phyloP scores from a whole-genome alignment of 2,888 invertebrate genomes.

The Galerucella nymphaeae region DNA sequence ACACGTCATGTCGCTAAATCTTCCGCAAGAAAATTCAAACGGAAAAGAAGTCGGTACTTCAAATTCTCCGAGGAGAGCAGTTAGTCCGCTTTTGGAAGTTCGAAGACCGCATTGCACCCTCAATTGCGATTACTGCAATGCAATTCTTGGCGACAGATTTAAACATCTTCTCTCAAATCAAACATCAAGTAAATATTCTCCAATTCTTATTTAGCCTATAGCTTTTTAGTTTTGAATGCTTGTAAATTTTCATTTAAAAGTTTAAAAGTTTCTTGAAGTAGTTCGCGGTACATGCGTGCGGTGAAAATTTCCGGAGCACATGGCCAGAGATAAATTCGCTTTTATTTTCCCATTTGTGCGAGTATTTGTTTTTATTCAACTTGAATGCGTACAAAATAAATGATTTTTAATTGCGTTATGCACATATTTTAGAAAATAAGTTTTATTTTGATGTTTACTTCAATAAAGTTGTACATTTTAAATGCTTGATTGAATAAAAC shows the following conservation, averaged over 20 bases:
- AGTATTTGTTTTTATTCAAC: too few relatives aligned
- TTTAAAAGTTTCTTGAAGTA: slow-evolving; percentile 25
- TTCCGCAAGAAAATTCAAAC: slow-evolving; percentile 66
- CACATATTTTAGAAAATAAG: background rate
- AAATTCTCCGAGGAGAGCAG: slow-evolving; percentile 74
- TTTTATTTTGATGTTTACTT: background rate
- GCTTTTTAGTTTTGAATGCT: slow-evolving; percentile 5
- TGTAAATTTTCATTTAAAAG: slow-evolving; percentile 23
- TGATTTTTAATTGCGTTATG: too few relatives aligned
- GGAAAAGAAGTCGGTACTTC: slow-evolving; percentile 65
- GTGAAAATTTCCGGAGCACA: slow-evolving; percentile 11
- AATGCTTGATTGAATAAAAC: background rate
- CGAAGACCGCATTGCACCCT: slow-evolving; percentile 78
- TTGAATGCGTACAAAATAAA: too few relatives aligned
- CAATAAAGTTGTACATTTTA: background rate
- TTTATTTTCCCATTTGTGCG: background rate
- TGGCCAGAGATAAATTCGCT: background rate
- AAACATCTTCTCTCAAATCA: slow-evolving; percentile 63
- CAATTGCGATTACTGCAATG: slow-evolving; percentile 77
- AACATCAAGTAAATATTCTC: slow-evolving; percentile 54
- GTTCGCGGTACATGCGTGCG: slow-evolving; percentile 8
- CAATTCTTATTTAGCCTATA: slow-evolving; percentile 13
- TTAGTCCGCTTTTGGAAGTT: slow-evolving; percentile 77
- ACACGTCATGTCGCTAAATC: slow-evolving; percentile 68
- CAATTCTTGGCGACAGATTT: slow-evolving; percentile 76